Evolutionary conservation across 2,888 invertebrate species (phyloP).

Genomic region (Pyrrhia umbra): DNA sequence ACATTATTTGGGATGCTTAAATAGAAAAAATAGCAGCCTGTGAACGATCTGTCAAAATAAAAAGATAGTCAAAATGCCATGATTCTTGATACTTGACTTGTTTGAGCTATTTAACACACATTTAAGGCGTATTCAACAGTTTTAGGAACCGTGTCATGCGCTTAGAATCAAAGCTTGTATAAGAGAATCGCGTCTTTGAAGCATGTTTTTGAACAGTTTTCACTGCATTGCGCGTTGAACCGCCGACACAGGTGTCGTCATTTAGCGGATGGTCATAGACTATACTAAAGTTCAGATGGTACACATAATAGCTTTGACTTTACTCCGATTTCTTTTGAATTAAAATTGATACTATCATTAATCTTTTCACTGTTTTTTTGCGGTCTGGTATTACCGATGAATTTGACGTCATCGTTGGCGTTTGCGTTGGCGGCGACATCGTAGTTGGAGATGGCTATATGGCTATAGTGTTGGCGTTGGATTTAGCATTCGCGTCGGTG

Average conservation of each 20-base stretch:
- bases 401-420: too few species aligned
- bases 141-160: conserved; percentile 31
- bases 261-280: conserved; percentile 23
- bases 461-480: too few species aligned
- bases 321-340: too few species aligned
- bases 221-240: conserved; percentile 31
- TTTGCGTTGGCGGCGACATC: too few species aligned
- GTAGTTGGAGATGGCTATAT: too few species aligned
- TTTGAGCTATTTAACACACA: not conserved
- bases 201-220: conserved; percentile 42
- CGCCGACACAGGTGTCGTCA: conserved; percentile 24
- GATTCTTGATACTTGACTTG: not conserved
- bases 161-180: conserved; percentile 42
- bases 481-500: too few species aligned
- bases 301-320: conserved; percentile 1
- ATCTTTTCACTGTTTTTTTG: too few species aligned
- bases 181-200: conserved; percentile 51
- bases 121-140: conserved; percentile 18
- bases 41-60: too few species aligned
- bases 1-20: not conserved
- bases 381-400: too few species aligned
- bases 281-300: conserved; percentile 4
- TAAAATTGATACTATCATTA: too few species aligned
- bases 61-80: too few species aligned
- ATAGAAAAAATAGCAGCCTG: too few species aligned